A percentile compares a stretch with the other conserved stretches of the same genome.
Conservation (phyloP, 1,140 invertebrate genomes). For the Philopotamus ludificatus region DNA sequence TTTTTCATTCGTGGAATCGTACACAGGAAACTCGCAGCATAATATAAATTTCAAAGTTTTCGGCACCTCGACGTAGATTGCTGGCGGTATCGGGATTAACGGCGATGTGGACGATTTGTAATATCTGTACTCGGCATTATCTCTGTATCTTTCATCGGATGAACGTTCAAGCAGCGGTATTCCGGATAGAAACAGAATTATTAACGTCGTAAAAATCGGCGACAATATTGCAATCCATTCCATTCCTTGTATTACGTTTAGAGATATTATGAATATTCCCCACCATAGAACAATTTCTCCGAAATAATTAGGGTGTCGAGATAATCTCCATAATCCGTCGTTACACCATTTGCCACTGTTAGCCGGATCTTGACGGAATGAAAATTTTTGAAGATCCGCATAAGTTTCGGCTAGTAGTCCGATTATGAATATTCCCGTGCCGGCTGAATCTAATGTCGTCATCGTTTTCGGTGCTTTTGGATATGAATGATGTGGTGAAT, state of each 20-base stretch:
- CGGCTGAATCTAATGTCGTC: slow-evolving; percentile 81
- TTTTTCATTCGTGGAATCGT: slow-evolving; percentile 72
- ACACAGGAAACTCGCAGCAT: slow-evolving; percentile 86
- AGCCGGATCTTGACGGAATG: slow-evolving; percentile 79
- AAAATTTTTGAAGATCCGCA: slow-evolving; percentile 89
- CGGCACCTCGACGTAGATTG: slow-evolving; percentile 81
- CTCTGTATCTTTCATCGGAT: slow-evolving; percentile 82
- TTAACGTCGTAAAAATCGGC: slow-evolving; percentile 83
- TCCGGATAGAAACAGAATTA: slow-evolving; percentile 85
- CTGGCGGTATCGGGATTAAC: slow-evolving; percentile 80
- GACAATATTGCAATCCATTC: slow-evolving; percentile 85
- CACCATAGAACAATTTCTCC: slow-evolving; percentile 94
- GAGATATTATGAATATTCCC: slow-evolving; percentile 87
- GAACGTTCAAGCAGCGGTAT: slow-evolving; percentile 82
- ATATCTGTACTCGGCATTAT: slow-evolving; percentile 78
- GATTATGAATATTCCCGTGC: slow-evolving; percentile 77
- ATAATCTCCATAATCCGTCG: slow-evolving; percentile 85
- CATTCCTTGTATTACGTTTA: slow-evolving; percentile 77
- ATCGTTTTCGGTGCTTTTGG: slow-evolving; percentile 76
- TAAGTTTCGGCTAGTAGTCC: slow-evolving; percentile 85
- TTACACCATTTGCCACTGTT: slow-evolving; percentile 91
- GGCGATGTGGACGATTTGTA: slow-evolving; percentile 87
- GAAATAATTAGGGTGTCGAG: slow-evolving; percentile 93
- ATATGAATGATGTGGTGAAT: slow-evolving; percentile 78
- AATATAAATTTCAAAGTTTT: slow-evolving; percentile 75